phyloP scores from a whole-genome alignment of 2,113 vertebrate species.

The Macquaria australasica region DNA sequence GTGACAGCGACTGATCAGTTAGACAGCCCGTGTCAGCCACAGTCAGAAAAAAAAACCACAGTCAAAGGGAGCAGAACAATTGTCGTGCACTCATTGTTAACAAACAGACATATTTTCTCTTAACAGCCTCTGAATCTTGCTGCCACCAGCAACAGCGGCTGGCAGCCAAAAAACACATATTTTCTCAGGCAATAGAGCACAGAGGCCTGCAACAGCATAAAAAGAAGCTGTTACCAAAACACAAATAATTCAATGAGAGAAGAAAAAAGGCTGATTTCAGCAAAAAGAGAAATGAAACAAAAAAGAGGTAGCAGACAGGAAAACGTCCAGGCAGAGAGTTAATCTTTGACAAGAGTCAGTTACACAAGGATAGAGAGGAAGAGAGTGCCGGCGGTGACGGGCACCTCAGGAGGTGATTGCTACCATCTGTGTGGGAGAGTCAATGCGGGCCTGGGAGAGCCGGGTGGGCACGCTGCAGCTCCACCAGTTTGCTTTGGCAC shows the following conservation, averaged over 20 bases:
- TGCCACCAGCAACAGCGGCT: constrained; percentile 48
- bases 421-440: constrained; percentile 77
- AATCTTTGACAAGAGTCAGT: constrained; percentile 65
- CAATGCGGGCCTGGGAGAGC: constrained; percentile 58
- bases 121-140: constrained; percentile 45
- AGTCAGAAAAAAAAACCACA: constrained; percentile 16
- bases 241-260: constrained; percentile 35
- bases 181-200: constrained; percentile 43
- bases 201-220: constrained; percentile 47
- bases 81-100: constrained; percentile 16
- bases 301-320: constrained; percentile 26
- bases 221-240: constrained; percentile 47
- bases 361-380: constrained; percentile 53
- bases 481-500: constrained; percentile 75
- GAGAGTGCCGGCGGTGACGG: constrained; percentile 58
- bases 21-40: background rate
- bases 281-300: constrained; percentile 30
- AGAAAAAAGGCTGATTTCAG: constrained; percentile 36
- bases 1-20: background rate
- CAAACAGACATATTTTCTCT: constrained; percentile 51
- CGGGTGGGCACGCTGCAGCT: constrained; percentile 66
- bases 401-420: constrained; percentile 78
- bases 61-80: background rate
- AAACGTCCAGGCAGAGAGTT: constrained; percentile 49
- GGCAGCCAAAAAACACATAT: constrained; percentile 57